Evolutionary conservation across 2,113 vertebrate genomes (phyloP).

Genomic region (Eleginops maclovinus): DNA sequence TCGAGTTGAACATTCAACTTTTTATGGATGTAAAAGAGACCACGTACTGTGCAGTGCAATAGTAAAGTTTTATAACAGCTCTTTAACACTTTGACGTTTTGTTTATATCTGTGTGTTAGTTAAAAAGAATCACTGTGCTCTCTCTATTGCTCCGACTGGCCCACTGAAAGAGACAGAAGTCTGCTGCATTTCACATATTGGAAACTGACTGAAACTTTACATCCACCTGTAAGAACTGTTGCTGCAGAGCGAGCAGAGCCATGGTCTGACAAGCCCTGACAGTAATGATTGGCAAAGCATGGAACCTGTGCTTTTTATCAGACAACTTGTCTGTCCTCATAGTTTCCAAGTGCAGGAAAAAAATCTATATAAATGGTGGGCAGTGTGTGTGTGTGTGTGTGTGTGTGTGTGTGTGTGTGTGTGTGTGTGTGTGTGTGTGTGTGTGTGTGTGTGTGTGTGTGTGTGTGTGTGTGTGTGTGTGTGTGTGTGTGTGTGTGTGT

Average conservation of each 20-base stretch:
- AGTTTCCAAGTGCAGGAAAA: conserved; percentile 7
- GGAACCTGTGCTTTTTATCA: conserved; percentile 43
- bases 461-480: conserved; percentile 9
- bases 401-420: conserved; percentile 9
- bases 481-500: conserved; percentile 14
- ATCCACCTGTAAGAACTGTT: conserved; percentile 20
- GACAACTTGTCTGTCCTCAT: conserved; percentile 40
- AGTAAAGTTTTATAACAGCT: not conserved
- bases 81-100: not conserved
- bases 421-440: conserved; percentile 14
- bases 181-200: conserved; percentile 13
- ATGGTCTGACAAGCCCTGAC: conserved; percentile 23
- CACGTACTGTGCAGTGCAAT: not conserved
- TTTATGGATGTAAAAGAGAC: conserved; percentile 8
- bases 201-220: conserved; percentile 38
- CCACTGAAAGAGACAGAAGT: conserved; percentile 10
- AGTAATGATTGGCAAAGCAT: conserved; percentile 43
- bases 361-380: conserved; percentile 36
- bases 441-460: conserved; percentile 12
- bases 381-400: conserved; percentile 2
- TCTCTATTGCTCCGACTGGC: conserved; percentile 28
- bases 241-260: not conserved
- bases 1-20: conserved; percentile 18
- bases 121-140: not conserved
- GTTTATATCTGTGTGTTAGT: conserved; percentile 19